These are phyloP conservation scores for Neoaliturus tenellus DNA, from an alignment of 2,888 invertebrate genomes.

Conservation along the genomic window DNA sequence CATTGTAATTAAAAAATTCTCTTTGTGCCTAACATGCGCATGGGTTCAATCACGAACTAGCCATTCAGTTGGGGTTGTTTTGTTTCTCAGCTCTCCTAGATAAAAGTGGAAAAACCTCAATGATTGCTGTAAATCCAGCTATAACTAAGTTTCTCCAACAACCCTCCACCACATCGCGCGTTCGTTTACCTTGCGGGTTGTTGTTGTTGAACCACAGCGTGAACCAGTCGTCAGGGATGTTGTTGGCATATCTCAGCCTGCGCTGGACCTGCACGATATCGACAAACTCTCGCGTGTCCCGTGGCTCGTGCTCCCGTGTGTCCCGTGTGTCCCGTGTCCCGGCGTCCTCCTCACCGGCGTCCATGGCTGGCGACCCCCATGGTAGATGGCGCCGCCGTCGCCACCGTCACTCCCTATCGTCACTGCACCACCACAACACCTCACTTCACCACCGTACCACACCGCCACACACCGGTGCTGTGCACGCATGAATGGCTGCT, in stretches of 20 bases:
- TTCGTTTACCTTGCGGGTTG: not conserved
- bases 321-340: slow-evolving; percentile 73
- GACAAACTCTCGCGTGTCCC: slow-evolving; percentile 80
- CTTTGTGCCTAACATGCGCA: too few species aligned
- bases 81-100: too few species aligned
- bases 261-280: slow-evolving; percentile 90
- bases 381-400: slow-evolving; percentile 21
- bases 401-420: slow-evolving; percentile 10
- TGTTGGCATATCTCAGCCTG: slow-evolving; percentile 76
- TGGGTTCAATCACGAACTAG: too few species aligned
- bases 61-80: too few species aligned
- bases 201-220: slow-evolving; percentile 53
- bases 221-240: slow-evolving; percentile 52
- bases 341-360: slow-evolving; percentile 31
- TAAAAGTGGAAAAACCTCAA: too few species aligned
- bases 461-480: not conserved
- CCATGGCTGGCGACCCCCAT: slow-evolving; percentile 41
- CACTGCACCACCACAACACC: slow-evolving; percentile 23
- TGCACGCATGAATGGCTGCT: slow-evolving; percentile 12
- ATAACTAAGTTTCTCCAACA: not conserved
- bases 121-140: too few species aligned
- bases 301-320: slow-evolving; percentile 69
- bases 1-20: too few species aligned
- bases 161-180: not conserved
- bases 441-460: slow-evolving; percentile 4